Conservation (phyloP, 1,140 invertebrate genomes). For the Drosophila bocki region DNA sequence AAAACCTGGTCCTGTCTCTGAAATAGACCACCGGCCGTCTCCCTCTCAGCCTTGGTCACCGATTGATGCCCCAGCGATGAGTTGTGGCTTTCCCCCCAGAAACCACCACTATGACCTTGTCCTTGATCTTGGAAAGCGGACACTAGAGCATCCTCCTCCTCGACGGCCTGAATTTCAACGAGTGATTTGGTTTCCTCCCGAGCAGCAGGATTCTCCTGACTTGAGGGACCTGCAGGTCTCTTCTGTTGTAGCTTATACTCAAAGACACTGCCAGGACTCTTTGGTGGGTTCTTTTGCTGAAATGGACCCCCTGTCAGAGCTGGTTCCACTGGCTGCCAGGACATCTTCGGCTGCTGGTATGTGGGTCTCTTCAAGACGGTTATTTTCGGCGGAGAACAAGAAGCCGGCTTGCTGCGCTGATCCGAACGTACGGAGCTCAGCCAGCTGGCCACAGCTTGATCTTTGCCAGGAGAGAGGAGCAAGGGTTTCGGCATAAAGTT, state of each 20-base stretch:
- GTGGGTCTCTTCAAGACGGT: background rate
- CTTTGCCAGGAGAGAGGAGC: background rate
- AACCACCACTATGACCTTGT: background rate
- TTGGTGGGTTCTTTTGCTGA: background rate
- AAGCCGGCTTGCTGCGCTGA: background rate
- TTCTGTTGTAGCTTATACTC: background rate
- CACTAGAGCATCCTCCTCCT: background rate
- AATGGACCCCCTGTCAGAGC: background rate
- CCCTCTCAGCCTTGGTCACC: background rate
- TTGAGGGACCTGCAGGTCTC: background rate
- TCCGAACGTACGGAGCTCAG: constrained; percentile 7
- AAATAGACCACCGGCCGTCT: background rate
- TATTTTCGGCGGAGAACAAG: background rate
- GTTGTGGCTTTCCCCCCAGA: background rate
- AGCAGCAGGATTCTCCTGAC: background rate
- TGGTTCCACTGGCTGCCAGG: background rate
- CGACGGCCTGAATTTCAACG: background rate
- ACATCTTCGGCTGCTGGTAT: no score
- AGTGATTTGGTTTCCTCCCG: background rate
- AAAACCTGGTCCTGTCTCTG: background rate
- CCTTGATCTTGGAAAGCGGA: no score
- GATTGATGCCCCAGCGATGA: background rate
- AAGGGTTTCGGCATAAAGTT: constrained; percentile 19
- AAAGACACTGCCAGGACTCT: no score
- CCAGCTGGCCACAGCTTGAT: constrained; percentile 19